Evolutionary conservation across 2,888 invertebrate species (phyloP), one percentile per base, ranked within the genome.

Genomic region (Oscheius myriophilus): DNA sequence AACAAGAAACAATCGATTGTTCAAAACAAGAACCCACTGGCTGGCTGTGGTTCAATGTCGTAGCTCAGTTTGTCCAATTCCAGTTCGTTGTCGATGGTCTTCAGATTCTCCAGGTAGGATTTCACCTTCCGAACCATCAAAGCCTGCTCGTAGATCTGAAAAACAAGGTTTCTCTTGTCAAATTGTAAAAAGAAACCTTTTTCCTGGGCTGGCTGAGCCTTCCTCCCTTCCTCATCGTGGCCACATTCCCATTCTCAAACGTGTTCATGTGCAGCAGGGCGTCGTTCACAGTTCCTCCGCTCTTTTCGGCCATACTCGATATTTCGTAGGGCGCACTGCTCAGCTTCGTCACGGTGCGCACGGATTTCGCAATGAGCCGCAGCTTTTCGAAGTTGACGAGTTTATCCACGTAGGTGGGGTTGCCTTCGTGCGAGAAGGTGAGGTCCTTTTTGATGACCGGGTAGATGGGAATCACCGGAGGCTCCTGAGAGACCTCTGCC

Each of bases 111-210:
- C 70, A 98, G 90, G 89, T 98, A 98, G 2, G 96, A 93, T 87
- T 96, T 95, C 6, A 97, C 96, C 67, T 96, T 90, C 41, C 96
- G 91, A 67, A 96, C 95, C 97, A 97, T 97, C 89, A 96, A 95
- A 41, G 96, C 95, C 88, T 85, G 85, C 62, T 86, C 86, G 71
- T 86, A 87, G 33, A 86, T 69, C 79, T 33, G 9, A 6, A 33
- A 33, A 33, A 33, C 3, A 33, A 6, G 9, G 11, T 43, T 21
- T 39, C 0, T 23, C 25, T 18, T 18, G 14, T 2, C 1, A 25
- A 68, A 72, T 65, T 33, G 4, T 6, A 33, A 6, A 33, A 33
- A 33, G 3, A 3, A 6, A 33, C 33, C 33, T 80, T 80, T 49
- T 80, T 80, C 41, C 80, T 59, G 18, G 80, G 80, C 52, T 80